These are phyloP conservation scores for Meriones unguiculatus DNA, from an alignment of 2,113 vertebrate genomes.

Conservation along the genomic window DNA sequence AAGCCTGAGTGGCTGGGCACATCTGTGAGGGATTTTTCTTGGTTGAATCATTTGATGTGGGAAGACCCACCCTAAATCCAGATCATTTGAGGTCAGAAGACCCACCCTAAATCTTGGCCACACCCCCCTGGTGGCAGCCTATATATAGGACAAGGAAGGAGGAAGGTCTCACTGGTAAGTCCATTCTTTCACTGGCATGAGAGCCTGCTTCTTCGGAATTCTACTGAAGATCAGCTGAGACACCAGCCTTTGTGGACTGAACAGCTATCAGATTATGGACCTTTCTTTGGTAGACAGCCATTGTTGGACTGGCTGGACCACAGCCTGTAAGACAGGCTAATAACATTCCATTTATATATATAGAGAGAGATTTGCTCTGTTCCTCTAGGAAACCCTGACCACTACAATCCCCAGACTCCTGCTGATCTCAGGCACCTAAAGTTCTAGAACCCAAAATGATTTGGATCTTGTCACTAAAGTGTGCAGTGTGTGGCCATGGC, in stretches of 20 bases:
- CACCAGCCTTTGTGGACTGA: background rate
- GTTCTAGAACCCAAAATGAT: accelerated
- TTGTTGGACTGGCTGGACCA: background rate
- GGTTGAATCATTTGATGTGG: background rate
- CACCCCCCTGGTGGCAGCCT: background rate
- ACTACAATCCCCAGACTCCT: background rate
- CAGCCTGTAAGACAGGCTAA: background rate
- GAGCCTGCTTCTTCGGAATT: background rate
- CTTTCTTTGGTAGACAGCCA: background rate
- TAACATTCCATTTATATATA: background rate
- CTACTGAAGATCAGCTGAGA: background rate
- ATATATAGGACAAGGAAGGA: background rate
- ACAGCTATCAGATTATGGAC: background rate
- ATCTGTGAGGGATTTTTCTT: background rate
- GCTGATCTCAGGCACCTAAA: background rate
- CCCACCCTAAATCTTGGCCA: background rate
- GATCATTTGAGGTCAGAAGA: background rate
- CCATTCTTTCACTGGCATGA: background rate
- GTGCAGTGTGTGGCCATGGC: background rate
- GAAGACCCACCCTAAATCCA: background rate
- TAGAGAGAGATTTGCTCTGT: background rate
- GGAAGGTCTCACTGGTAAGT: background rate
- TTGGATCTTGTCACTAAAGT: background rate
- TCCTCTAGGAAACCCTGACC: background rate
- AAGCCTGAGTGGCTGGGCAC: background rate